A percentile compares a stretch with the other conserved stretches of the same genome.
phyloP scores from a whole-genome alignment of 2,888 invertebrate species.

The Prosapia bicincta region DNA sequence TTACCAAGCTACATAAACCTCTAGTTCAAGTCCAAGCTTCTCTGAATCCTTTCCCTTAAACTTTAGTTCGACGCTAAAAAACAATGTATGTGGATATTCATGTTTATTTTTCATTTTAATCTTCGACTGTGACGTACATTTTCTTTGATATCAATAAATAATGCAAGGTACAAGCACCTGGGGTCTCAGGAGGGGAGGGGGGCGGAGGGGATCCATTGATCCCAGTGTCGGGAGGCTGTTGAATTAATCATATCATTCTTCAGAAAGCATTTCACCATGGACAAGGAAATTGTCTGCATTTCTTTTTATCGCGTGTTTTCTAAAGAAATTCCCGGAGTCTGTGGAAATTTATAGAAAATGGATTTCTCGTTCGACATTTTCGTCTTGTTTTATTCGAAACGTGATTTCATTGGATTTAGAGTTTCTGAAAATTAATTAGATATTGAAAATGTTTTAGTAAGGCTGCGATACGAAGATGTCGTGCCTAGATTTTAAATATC shows the following conservation, averaged over 20 bases:
- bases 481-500: too few relatives aligned
- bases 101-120: background rate
- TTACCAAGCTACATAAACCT: too few relatives aligned
- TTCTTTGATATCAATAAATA: background rate
- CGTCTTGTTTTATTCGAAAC: too few relatives aligned
- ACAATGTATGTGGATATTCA: background rate
- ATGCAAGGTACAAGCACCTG: background rate
- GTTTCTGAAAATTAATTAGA: too few relatives aligned
- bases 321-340: too few relatives aligned
- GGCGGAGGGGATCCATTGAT: background rate
- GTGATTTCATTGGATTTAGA: too few relatives aligned
- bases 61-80: background rate
- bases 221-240: background rate
- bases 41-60: too few relatives aligned
- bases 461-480: too few relatives aligned
- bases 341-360: background rate
- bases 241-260: constrained; percentile 2
- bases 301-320: background rate
- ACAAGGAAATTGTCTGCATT: background rate
- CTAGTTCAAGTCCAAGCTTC: too few relatives aligned
- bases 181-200: background rate
- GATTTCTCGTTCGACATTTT: too few relatives aligned
- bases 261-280: background rate
- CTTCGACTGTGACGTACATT: background rate
- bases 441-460: too few relatives aligned